Conservation (phyloP, 1,140 invertebrate genomes). For the Sitophilus oryzae region DNA sequence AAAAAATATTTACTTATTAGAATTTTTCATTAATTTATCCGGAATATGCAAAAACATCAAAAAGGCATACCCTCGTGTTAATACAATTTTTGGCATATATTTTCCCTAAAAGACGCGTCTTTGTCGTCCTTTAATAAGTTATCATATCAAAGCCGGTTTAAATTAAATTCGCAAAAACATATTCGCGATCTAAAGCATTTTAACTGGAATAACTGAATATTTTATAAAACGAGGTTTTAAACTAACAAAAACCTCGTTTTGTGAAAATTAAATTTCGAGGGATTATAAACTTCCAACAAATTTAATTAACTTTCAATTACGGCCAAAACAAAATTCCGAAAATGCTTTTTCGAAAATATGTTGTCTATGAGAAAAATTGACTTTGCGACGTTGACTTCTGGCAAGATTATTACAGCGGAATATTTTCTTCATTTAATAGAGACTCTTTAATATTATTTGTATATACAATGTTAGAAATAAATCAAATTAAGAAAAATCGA, state of each 20-base stretch:
- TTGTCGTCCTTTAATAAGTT: no score
- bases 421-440: no score
- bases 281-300: constrained; percentile 19
- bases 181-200: neutral
- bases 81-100: no score
- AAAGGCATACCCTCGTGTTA: no score
- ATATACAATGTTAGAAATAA: no score
- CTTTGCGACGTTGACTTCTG: constrained; percentile 1
- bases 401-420: no score
- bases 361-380: neutral
- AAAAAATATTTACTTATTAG: no score
- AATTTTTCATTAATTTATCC: no score
- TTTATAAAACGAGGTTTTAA: constrained; percentile 22
- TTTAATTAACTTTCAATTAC: constrained; percentile 24
- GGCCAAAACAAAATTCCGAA: constrained; percentile 11
- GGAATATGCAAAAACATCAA: no score
- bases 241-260: constrained; percentile 20
- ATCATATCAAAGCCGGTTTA: neutral
- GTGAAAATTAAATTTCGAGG: constrained; percentile 20
- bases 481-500: no score
- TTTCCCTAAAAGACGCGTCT: no score
- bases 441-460: no score
- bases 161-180: neutral
- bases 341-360: constrained; percentile 1
- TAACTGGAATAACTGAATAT: constrained; percentile 17